These are phyloP conservation scores for Apis florea DNA, from an alignment of 1,140 invertebrate genomes.

Conservation along the genomic window DNA sequence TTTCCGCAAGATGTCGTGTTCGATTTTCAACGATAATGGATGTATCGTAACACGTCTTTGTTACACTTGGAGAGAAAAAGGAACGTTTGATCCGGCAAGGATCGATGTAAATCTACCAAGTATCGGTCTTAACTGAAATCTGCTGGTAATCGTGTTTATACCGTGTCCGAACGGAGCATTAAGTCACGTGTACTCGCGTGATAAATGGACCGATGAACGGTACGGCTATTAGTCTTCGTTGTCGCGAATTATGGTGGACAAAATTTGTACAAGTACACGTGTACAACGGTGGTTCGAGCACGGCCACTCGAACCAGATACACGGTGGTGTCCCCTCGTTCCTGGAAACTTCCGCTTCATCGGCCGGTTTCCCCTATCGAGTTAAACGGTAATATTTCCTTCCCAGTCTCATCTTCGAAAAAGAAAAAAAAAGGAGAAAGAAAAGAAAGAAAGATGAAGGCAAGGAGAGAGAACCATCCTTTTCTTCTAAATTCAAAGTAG, in stretches of 20 bases:
- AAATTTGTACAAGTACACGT: constrained; percentile 8
- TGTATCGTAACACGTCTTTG: no score
- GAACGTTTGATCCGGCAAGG: neutral
- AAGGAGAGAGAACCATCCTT: constrained; percentile 12
- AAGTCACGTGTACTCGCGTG: constrained; percentile 20
- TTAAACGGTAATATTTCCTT: neutral
- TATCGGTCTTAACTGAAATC: constrained; percentile 10
- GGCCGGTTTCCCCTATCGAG: neutral
- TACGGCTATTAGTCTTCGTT: constrained; percentile 40
- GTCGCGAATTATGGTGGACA: constrained; percentile 26
- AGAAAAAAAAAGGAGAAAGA: neutral
- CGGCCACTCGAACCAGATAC: neutral
- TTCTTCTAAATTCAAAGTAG: constrained; percentile 30
- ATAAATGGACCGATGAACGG: constrained; percentile 22
- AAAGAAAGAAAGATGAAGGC: neutral
- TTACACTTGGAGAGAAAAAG: neutral
- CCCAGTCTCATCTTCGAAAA: neutral
- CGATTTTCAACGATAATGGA: no score
- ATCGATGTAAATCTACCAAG: neutral
- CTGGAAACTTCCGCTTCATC: neutral
- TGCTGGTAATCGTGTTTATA: neutral
- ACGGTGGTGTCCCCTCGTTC: neutral
- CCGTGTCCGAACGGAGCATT: constrained; percentile 27
- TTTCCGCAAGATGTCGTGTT: no score
- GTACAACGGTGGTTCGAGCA: neutral